Evolutionary conservation across 2,888 invertebrate species (phyloP), one percentile per base, ranked within the genome.

Genomic region (Mythimna impura): DNA sequence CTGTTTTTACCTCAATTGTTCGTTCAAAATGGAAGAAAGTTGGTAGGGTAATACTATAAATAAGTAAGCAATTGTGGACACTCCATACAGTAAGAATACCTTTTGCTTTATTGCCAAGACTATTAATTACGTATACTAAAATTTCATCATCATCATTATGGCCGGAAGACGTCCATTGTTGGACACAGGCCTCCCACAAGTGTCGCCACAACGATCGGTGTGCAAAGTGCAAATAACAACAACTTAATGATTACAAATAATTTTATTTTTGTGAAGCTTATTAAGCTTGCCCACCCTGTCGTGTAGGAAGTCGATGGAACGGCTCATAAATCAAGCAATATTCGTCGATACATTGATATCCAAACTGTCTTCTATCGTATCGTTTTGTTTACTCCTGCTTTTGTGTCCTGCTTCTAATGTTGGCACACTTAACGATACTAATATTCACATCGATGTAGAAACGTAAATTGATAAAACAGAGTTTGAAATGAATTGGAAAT

Each of bases 261-360:
- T 34, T 58, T 10, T 20, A 20, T 34, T 20, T 34, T 5, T 17
- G 57, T 17, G 30, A 58, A 22, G 3, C 30, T 43, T 30, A 34
- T 2, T 20, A 3, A 62, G n/a, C 22, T 9, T 25, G 25, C 25
- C 34, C 20, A 50, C 2, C 2, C 47, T 10, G 36, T 61, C 47
- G 61, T 63, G 69, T 36, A 14, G n/a, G 22, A 43, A 36, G 50
- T 50, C 55, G 30, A 65, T 43, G 50, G 20, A 71, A 66, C 43
- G 55, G 47, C n/a, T 78, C 57, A 47, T 71, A 78, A 76, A 62
- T 78, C 62, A 57, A 65, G 36, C 14, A 71, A 71, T 14, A 43
- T 9, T 65, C 50, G 60, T 34, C 34, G 34, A 34, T 34, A 34
- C 5, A 34, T 34, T 34, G 34, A 5, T 34, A 4, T 34, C 7